Evolutionary conservation across 2,797 vertebrate genomes (phyloP).

Genomic region (Enteromius unitaeniatus): DNA sequence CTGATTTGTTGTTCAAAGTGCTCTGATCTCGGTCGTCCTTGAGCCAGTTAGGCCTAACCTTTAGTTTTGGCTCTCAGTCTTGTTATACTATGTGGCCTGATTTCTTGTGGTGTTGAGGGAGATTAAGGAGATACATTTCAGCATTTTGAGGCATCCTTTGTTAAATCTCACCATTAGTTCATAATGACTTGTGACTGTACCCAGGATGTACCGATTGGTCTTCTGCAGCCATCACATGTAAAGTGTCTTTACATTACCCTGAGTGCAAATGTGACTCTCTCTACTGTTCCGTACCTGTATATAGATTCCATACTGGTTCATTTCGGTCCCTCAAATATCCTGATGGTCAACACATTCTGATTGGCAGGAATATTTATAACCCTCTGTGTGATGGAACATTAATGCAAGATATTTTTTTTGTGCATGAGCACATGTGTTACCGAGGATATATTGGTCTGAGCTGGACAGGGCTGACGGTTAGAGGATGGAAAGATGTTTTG

Average conservation of each 20-base stretch:
- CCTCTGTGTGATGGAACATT: conserved; percentile 65
- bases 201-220: not conserved
- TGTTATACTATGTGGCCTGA: not conserved
- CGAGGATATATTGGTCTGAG: conserved; percentile 70
- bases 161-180: not conserved
- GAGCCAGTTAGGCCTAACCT: not conserved
- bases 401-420: conserved; percentile 63
- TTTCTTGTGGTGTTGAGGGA: conserved; percentile 1
- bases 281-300: conserved; percentile 37
- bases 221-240: conserved; percentile 1
- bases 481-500: conserved; percentile 74
- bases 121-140: not conserved
- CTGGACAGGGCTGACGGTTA: conserved; percentile 68
- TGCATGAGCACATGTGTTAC: conserved; percentile 74
- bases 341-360: conserved; percentile 38
- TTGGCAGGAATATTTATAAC: conserved; percentile 55
- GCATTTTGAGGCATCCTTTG: not conserved
- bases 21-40: not conserved
- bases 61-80: conserved; percentile 5
- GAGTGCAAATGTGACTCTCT: conserved; percentile 21
- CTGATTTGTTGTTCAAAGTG: not conserved
- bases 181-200: not conserved
- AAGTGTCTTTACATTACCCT: conserved; percentile 17
- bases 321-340: conserved; percentile 38
- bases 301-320: conserved; percentile 53